Evolutionary conservation across 2,888 invertebrate species (phyloP), one percentile per base, ranked within the genome.

Genomic region (Ormia ochracea): DNA sequence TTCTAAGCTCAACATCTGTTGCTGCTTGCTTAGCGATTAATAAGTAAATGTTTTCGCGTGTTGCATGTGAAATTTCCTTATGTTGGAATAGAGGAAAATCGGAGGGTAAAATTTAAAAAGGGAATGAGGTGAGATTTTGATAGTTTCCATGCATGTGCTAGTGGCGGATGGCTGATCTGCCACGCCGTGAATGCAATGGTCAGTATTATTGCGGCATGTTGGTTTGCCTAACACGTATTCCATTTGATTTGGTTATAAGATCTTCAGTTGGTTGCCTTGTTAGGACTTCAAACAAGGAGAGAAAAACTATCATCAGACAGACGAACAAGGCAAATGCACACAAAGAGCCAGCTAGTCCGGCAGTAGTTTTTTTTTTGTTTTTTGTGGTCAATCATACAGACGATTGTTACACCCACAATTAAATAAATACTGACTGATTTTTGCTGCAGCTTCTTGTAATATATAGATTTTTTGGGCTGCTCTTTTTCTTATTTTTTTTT

Each of bases 331-430:
- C 23, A 36, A 3, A 12, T 2, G 26, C 9, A 14, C 28, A 31
- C 66, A 23, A n/a, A n/a, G n/a, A n/a, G 43, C 43, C 56, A 54
- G 19, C 82, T 82, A 12, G 17, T 45, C 58, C 36, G 26, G n/a
- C 36, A 38, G n/a, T 63, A 12, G 23, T 14, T 41, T 6, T 14
- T 23, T 28, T 23, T 14, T 19, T 43, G 65, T 33, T 59, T 81
- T 63, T 61, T 63, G 50, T 59, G 52, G 76, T 43, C 77, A 83
- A 83, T 77, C 82, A 82, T 82, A 79, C 82, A 82, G 83, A 83
- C 83, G 82, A 82, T 80, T 85, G 87, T 84, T 87, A 86, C 89
- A 87, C 88, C 89, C 89, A 88, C 89, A 87, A 88, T 87, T 86
- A 85, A 86, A 86, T 86, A 85, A 85, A 85, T 84, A 83, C 83